Conservation (phyloP, 2,888 invertebrate genomes). For the Cantharis nigra region DNA sequence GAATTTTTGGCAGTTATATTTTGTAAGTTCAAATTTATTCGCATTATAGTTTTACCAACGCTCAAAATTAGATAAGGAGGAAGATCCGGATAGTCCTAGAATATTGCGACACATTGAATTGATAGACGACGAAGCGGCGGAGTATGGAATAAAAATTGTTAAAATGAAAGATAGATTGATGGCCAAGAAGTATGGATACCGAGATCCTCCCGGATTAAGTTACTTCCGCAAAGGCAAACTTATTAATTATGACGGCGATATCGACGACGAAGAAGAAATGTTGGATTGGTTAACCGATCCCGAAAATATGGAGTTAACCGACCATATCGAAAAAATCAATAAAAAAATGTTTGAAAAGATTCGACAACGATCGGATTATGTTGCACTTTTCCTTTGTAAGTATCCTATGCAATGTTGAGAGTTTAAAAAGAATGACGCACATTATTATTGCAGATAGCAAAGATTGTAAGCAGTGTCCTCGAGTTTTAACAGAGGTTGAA, state of each 20-base stretch:
- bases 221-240: constrained; percentile 89
- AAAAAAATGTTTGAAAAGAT: constrained; percentile 93
- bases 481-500: constrained; percentile 85
- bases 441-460: constrained; percentile 79
- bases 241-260: constrained; percentile 91
- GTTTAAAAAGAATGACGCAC: neutral
- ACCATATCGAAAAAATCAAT: constrained; percentile 90
- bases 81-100: constrained; percentile 78
- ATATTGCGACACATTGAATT: constrained; percentile 85
- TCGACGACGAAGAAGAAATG: constrained; percentile 87
- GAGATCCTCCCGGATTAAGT: constrained; percentile 88
- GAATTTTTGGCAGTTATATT: constrained; percentile 91
- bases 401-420: neutral
- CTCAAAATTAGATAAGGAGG: constrained; percentile 70
- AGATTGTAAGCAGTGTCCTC: constrained; percentile 92
- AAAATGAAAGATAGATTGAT: constrained; percentile 86
- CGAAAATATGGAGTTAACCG: constrained; percentile 91
- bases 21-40: constrained; percentile 70
- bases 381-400: constrained; percentile 94
- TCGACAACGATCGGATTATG: constrained; percentile 83
- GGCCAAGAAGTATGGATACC: constrained; percentile 91
- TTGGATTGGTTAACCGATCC: constrained; percentile 93
- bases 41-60: neutral
- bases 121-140: constrained; percentile 89
- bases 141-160: constrained; percentile 89